Base-by-base conservation (phyloP, 2,888 invertebrate genomes). In the Osedax frankpressi region DNA sequence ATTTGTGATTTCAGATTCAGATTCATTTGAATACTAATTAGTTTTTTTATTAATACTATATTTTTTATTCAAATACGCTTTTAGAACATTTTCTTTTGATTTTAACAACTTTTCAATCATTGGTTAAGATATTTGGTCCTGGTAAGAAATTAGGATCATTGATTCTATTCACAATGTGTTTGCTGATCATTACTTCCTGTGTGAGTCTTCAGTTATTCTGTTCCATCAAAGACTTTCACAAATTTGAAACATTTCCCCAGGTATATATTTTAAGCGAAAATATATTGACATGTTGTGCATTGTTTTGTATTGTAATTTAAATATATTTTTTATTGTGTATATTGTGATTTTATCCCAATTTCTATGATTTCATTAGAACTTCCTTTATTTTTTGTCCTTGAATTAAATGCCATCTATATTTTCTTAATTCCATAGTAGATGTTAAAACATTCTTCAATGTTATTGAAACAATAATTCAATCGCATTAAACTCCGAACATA, bases 151-250 rank as follows among this genome's bases (percentile, higher is more conserved):
- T 99, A n/a, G 98, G 98, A 44, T 95, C 95, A 79, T 88, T 99
- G n/a, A 95, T 99, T 72, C 92, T 98, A 80, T 99, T 99, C 85
- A 99, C 98, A 67, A 95, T 97, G 92, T 97, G 97, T 84, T 89
- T 99, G 82, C 87, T 99, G 72, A 93, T 99, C 74, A 96, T 99
- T 80, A 96, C 97, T 73, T 97, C 97, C 1, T 94, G 94, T 77
- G 96, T 99, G 81, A 97, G 96, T 67, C 94, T 99, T 91, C 98
- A 99, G 83, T 86, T 99, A 44, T 99, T 99, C 84, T 99, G 98
- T 83, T 96, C 92, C 81, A 88, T 98, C 3, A 76, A 80, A 73
- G 80, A 93, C 80, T 94, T 95, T 79, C 92, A 94, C 1, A 96
- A 96, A 85, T 99, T 99, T 84, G 95, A 95, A 86, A 95, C 93